phyloP scores from a whole-genome alignment of 2,888 invertebrate genomes.

The Drosophila mettleri region DNA sequence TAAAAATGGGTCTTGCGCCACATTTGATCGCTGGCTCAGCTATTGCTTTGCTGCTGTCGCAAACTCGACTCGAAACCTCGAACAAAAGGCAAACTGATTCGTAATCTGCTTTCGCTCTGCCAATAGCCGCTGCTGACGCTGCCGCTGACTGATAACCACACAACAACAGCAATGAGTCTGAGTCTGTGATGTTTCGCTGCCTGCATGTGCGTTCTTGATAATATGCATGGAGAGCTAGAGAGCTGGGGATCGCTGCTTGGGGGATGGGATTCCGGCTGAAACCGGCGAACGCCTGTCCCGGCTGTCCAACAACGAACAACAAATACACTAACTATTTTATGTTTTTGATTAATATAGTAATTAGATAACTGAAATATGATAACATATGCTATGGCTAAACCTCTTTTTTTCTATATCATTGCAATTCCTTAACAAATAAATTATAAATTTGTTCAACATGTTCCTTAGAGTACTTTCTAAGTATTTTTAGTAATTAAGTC shows the following conservation, averaged over 20 bases:
- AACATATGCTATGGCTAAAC: too few species aligned
- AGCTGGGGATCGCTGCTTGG: constrained; percentile 18
- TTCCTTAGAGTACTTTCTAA: too few species aligned
- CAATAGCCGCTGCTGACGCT: constrained; percentile 37
- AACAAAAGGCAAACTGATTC: constrained; percentile 64
- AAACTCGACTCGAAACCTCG: constrained; percentile 73
- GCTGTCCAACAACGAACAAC: constrained; percentile 6
- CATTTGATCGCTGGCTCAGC: constrained; percentile 64
- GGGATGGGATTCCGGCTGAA: constrained; percentile 53
- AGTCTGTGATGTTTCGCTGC: constrained; percentile 11
- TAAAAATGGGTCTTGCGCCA: constrained; percentile 39
- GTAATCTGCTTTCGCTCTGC: constrained; percentile 61
- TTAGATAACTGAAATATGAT: too few species aligned
- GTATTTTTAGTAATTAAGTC: too few species aligned
- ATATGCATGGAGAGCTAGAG: constrained; percentile 16
- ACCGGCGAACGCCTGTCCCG: constrained; percentile 65
- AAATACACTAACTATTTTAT: constrained; percentile 36
- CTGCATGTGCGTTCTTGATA: constrained; percentile 30
- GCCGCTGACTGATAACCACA: constrained; percentile 51
- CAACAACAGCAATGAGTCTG: constrained; percentile 5
- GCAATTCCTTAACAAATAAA: too few species aligned
- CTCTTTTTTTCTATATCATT: too few species aligned
- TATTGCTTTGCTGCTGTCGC: constrained; percentile 50
- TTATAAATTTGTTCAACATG: too few species aligned
- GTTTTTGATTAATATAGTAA: too few species aligned